These are phyloP conservation scores for Calonectris borealis DNA, from an alignment of 2,113 vertebrate species.

Conservation along the genomic window DNA sequence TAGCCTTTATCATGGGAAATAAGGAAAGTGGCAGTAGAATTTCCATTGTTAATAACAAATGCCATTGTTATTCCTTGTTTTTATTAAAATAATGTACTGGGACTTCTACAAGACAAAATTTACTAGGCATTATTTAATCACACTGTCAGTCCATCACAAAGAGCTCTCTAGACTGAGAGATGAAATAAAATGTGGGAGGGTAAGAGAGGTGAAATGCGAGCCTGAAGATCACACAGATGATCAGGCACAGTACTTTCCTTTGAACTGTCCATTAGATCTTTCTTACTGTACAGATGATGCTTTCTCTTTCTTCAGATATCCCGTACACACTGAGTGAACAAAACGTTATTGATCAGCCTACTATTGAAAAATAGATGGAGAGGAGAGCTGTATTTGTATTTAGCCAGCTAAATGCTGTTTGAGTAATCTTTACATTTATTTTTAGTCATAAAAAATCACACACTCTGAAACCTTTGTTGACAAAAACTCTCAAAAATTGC, in stretches of 20 bases:
- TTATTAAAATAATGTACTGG: neutral
- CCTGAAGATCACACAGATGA: neutral
- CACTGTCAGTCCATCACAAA: neutral
- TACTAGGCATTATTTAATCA: neutral
- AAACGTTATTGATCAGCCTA: neutral
- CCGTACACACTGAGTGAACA: neutral
- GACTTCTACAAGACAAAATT: neutral
- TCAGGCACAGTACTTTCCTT: neutral
- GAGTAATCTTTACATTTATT: neutral
- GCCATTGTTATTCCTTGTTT: neutral
- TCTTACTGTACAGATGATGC: neutral
- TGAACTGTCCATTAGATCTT: neutral
- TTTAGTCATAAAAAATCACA: neutral
- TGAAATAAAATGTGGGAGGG: neutral
- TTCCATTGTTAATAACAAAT: neutral
- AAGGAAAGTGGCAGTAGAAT: neutral
- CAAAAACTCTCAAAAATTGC: neutral
- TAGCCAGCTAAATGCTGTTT: neutral
- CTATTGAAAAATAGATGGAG: neutral
- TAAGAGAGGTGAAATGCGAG: neutral
- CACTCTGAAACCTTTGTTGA: neutral
- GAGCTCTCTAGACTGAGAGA: neutral
- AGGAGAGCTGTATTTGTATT: neutral
- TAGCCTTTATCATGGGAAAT: neutral
- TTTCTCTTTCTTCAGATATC: neutral